Evolutionary conservation across 2,113 vertebrate species (phyloP).

Genomic region (Actenoides lindsayi): DNA sequence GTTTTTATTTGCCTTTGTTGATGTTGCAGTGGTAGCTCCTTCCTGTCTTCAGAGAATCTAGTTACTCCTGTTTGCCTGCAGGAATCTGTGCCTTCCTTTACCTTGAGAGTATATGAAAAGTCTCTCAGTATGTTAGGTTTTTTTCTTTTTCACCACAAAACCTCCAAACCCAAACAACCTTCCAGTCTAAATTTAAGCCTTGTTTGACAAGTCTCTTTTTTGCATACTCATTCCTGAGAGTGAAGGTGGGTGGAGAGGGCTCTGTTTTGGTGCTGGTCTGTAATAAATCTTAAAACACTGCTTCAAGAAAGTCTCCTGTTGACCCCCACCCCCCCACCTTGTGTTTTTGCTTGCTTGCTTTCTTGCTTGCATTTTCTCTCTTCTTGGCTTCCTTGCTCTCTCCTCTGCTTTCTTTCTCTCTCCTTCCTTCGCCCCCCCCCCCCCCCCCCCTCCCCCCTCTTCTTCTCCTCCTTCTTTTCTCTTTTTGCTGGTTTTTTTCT

Average conservation of each 20-base stretch:
- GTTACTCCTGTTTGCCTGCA: neutral
- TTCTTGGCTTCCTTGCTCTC: too few relatives aligned
- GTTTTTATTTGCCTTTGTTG: conserved; percentile 23
- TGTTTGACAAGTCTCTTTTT: neutral
- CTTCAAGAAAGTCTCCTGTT: neutral
- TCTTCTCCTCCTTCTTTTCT: too few relatives aligned
- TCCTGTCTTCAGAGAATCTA: neutral
- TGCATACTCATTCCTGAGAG: neutral
- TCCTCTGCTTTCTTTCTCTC: too few relatives aligned
- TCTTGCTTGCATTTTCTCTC: too few relatives aligned
- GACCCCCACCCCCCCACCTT: too few relatives aligned
- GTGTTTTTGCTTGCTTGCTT: too few relatives aligned
- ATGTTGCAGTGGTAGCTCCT: neutral
- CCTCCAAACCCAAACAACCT: neutral
- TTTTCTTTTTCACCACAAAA: neutral
- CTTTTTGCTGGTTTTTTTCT: too few relatives aligned
- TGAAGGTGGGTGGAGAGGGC: neutral
- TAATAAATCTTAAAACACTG: neutral
- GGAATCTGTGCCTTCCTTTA: neutral
- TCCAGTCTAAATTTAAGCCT: neutral
- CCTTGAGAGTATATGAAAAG: neutral
- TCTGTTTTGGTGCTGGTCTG: neutral
- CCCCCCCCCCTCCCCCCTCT: too few relatives aligned
- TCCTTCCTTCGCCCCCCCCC: too few relatives aligned
- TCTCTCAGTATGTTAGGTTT: neutral